A percentile compares a stretch with the other conserved stretches of the same genome.
Evolutionary conservation across 2,797 vertebrate species (phyloP).

Genomic region (Pelodytes ibericus): DNA sequence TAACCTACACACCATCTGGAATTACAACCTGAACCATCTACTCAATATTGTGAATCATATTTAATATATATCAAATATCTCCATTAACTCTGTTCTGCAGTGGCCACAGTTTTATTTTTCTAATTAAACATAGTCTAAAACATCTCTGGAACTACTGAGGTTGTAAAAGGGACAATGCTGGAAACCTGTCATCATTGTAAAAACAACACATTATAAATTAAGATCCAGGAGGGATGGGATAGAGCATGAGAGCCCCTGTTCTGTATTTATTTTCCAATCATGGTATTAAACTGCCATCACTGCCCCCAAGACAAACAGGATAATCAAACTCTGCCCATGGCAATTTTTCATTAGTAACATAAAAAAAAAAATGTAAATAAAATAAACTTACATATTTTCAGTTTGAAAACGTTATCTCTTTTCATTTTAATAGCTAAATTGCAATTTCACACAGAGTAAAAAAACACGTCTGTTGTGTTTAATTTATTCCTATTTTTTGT

Average conservation of each 20-base stretch:
- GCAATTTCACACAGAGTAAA: slow-evolving; percentile 19
- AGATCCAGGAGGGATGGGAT: slow-evolving; percentile 7
- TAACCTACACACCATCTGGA: no score
- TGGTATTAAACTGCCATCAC: slow-evolving; percentile 45
- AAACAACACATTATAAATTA: no score
- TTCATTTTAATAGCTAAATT: slow-evolving; percentile 19
- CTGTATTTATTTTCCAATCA: slow-evolving; percentile 49
- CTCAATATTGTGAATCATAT: background rate
- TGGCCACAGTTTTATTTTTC: slow-evolving; percentile 8
- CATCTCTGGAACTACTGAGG: slow-evolving; percentile 18
- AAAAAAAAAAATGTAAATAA: slow-evolving; percentile 20
- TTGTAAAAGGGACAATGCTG: slow-evolving; percentile 30
- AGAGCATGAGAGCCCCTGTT: slow-evolving; percentile 16
- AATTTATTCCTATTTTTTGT: slow-evolving; percentile 38
- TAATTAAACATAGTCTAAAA: slow-evolving; percentile 37
- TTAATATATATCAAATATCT: background rate
- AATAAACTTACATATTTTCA: slow-evolving; percentile 6
- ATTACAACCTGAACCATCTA: no score
- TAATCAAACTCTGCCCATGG: slow-evolving; percentile 41
- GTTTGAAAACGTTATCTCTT: slow-evolving; percentile 2
- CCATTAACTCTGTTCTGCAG: background rate
- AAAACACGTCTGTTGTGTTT: slow-evolving; percentile 14
- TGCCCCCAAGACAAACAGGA: slow-evolving; percentile 35
- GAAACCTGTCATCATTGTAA: no score
- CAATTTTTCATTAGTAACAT: slow-evolving; percentile 31